A percentile compares a stretch with the other conserved stretches of the same genome.
Evolutionary conservation across 2,888 invertebrate species (phyloP).

Genomic region (Caenorhabditis doughertyi): DNA sequence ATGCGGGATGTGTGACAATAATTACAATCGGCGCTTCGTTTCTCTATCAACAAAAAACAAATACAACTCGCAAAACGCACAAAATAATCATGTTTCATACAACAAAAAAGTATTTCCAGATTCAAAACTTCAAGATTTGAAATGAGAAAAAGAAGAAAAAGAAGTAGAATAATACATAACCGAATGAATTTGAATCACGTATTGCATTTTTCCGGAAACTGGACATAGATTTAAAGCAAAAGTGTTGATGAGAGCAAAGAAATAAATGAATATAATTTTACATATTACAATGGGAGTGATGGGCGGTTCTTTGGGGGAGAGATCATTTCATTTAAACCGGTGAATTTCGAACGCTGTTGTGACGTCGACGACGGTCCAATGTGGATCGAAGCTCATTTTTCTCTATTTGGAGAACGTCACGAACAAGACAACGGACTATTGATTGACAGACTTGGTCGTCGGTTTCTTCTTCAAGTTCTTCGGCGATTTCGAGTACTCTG

Average conservation of each 20-base stretch:
- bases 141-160: not conserved
- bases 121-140: not conserved
- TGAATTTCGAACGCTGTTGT: constrained; percentile 52
- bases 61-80: constrained; percentile 14
- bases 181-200: constrained; percentile 46
- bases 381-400: constrained; percentile 65
- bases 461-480: constrained; percentile 65
- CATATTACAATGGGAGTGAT: constrained; percentile 33
- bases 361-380: constrained; percentile 61
- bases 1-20: constrained; percentile 22
- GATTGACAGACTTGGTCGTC: constrained; percentile 66
- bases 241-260: constrained; percentile 11
- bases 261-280: not conserved
- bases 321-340: constrained; percentile 54
- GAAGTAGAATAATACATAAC: constrained; percentile 6
- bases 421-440: constrained; percentile 70
- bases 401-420: constrained; percentile 71
- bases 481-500: constrained; percentile 69
- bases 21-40: constrained; percentile 19
- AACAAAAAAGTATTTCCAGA: not conserved
- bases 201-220: constrained; percentile 48
- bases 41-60: constrained; percentile 34
- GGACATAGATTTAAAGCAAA: constrained; percentile 38
- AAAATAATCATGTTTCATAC: constrained; percentile 20
- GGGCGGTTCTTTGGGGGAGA: constrained; percentile 2